Percentiles rank a stretch among this genome's conserved stretches.
Conservation (phyloP, 2,797 vertebrate genomes). For the Champsocephalus gunnari region DNA sequence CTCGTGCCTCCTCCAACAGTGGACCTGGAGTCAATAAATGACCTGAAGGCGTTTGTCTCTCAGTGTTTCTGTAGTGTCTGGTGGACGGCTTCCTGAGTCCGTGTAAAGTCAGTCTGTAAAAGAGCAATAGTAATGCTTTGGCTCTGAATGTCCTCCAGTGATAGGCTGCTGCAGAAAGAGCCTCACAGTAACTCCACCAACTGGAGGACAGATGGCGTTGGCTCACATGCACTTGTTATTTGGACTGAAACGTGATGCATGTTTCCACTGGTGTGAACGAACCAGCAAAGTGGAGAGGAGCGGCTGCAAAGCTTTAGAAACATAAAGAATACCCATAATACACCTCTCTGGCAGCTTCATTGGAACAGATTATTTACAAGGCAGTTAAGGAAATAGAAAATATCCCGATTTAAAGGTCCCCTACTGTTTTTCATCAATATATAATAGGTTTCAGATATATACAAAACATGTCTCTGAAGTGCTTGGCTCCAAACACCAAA, state of each 20-base stretch:
- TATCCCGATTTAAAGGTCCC: constrained; percentile 37
- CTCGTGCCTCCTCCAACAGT: constrained; percentile 3
- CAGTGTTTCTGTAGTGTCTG: constrained; percentile 16
- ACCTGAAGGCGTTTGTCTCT: constrained; percentile 19
- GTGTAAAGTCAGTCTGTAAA: constrained; percentile 40
- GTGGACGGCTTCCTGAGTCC: constrained; percentile 31
- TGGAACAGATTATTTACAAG: constrained; percentile 45
- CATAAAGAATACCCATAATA: constrained; percentile 38
- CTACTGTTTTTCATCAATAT: too few relatives aligned
- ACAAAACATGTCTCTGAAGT: too few relatives aligned
- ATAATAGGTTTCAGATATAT: too few relatives aligned
- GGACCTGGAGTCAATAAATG: not conserved
- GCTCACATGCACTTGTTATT: constrained; percentile 54
- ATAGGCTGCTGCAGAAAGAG: constrained; percentile 20
- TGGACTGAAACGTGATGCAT: constrained; percentile 36
- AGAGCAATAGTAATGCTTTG: constrained; percentile 32
- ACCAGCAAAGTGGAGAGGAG: constrained; percentile 2
- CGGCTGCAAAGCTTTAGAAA: constrained; percentile 23
- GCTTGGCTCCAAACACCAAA: too few relatives aligned
- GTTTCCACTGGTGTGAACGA: constrained; percentile 33
- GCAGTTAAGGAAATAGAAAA: constrained; percentile 68
- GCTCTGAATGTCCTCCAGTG: constrained; percentile 25
- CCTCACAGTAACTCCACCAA: constrained; percentile 35
- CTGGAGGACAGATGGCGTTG: constrained; percentile 62
- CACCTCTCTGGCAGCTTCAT: constrained; percentile 32